These are phyloP conservation scores for Griposia aprilina DNA, from an alignment of 2,888 invertebrate genomes.

Conservation along the genomic window DNA sequence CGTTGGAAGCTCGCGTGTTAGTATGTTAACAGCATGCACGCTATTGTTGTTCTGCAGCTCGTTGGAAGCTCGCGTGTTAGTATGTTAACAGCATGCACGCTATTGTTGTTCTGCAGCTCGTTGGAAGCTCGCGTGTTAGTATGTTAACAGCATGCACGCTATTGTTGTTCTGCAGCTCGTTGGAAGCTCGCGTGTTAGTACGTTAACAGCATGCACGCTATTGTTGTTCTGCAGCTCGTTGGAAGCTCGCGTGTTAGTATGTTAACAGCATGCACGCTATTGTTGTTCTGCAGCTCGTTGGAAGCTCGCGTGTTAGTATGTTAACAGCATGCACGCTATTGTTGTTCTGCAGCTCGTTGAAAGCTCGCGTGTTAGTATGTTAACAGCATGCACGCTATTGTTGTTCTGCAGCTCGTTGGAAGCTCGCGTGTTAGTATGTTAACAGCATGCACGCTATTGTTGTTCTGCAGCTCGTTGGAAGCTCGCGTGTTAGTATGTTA, in stretches of 20 bases:
- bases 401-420: constrained; percentile 7
- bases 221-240: constrained; percentile 20
- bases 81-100: constrained; percentile 16
- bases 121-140: constrained; percentile 14
- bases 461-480: constrained; percentile 7
- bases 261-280: constrained; percentile 17
- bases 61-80: constrained; percentile 15
- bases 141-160: constrained; percentile 19
- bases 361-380: constrained; percentile 21
- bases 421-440: constrained; percentile 23
- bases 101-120: constrained; percentile 23
- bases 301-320: constrained; percentile 19
- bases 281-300: constrained; percentile 19
- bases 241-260: constrained; percentile 19
- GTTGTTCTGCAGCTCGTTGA: constrained; percentile 11
- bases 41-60: constrained; percentile 23
- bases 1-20: constrained; percentile 14
- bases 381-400: constrained; percentile 22
- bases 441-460: constrained; percentile 25
- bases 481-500: constrained; percentile 20
- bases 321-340: constrained; percentile 21
- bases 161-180: constrained; percentile 21
- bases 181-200: constrained; percentile 16
- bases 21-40: constrained; percentile 15
- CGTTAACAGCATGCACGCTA: constrained; percentile 16